Evolutionary conservation across 53 echinoderm and acorn worm species (phyloP).

Genomic region (Pentamera pediparva): DNA sequence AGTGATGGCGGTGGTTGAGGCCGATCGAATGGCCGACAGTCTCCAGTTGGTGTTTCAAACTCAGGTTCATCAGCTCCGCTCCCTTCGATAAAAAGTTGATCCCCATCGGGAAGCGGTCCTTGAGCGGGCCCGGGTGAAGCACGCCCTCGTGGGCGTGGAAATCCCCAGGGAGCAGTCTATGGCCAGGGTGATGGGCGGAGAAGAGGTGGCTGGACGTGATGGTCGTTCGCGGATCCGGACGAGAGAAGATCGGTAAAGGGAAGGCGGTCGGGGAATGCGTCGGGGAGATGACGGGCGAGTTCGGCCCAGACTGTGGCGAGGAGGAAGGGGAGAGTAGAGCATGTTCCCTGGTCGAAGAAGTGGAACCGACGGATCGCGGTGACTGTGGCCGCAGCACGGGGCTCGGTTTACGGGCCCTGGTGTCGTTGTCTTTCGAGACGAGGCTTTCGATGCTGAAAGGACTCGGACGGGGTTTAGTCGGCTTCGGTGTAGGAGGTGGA

Average conservation of each 20-base stretch:
- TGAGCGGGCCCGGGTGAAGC: not conserved
- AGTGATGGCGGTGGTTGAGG: not conserved
- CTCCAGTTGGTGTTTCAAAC: constrained; percentile 27
- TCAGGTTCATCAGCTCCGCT: constrained; percentile 30
- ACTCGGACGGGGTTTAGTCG: not conserved
- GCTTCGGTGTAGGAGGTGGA: not conserved
- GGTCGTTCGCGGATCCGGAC: constrained; percentile 23
- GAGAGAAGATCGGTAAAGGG: constrained; percentile 4
- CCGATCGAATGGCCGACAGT: constrained; percentile 14
- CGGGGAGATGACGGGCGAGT: constrained; percentile 12
- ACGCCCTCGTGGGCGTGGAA: constrained; percentile 1
- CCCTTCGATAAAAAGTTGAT: constrained; percentile 32
- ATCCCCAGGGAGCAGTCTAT: not conserved
- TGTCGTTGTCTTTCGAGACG: constrained; percentile 15
- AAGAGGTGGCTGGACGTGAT: constrained; percentile 20
- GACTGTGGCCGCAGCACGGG: not conserved
- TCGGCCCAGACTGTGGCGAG: not conserved
- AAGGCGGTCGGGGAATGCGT: not conserved
- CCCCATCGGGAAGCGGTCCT: constrained; percentile 17
- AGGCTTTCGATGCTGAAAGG: constrained; percentile 28
- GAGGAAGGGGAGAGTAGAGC: constrained; percentile 3
- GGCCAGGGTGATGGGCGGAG: not conserved
- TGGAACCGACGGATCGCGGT: constrained; percentile 21
- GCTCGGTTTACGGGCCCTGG: not conserved
- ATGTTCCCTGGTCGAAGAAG: constrained; percentile 9